These are phyloP conservation scores for Mustela nigripes DNA, from an alignment of 2,113 vertebrate genomes.

Conservation along the genomic window DNA sequence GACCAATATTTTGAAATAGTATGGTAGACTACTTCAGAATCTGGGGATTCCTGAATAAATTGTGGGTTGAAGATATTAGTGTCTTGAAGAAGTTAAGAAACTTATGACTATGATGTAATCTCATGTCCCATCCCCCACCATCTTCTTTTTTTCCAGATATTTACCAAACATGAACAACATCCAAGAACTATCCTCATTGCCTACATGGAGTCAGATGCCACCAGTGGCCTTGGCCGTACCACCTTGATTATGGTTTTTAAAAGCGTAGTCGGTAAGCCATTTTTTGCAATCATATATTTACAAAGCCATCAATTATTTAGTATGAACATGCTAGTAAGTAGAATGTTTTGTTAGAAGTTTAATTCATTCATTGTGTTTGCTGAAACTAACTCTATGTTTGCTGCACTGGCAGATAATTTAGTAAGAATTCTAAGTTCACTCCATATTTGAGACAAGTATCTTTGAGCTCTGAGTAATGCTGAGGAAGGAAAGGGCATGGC, in stretches of 20 bases:
- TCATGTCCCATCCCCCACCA: background rate
- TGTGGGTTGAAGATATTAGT: background rate
- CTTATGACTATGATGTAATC: background rate
- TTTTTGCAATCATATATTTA: background rate
- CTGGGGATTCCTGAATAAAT: background rate
- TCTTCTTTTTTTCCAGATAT: background rate
- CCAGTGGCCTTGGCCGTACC: background rate
- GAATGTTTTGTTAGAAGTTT: background rate
- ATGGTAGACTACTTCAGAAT: background rate
- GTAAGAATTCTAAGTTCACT: background rate
- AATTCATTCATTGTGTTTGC: background rate
- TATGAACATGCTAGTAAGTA: background rate
- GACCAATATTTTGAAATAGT: background rate
- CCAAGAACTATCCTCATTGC: fast-evolving
- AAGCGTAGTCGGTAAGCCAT: background rate
- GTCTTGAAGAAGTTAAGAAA: background rate
- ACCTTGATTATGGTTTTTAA: background rate
- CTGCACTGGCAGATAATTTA: background rate
- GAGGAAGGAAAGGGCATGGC: background rate
- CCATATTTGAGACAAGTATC: background rate
- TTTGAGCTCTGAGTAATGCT: background rate
- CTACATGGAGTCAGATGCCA: background rate
- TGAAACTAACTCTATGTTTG: background rate
- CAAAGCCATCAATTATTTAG: background rate
- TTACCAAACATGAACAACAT: background rate